Conservation (phyloP, 2,888 invertebrate genomes). For the Leptinotarsa juncta region DNA sequence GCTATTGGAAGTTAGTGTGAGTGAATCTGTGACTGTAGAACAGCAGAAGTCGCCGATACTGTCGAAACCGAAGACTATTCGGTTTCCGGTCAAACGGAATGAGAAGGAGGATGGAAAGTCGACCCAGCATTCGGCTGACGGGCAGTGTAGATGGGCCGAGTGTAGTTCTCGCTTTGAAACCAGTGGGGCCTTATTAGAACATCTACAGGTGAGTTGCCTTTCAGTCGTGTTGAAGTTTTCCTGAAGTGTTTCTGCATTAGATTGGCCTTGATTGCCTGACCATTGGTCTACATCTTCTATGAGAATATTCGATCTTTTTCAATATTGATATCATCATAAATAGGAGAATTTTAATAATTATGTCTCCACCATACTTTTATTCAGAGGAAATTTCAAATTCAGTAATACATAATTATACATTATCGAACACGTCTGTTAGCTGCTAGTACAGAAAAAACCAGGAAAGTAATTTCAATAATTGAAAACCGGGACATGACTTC, state of each 20-base stretch:
- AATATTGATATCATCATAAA: too few species aligned
- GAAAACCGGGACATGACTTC: too few species aligned
- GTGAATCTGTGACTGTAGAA: slow-evolving; percentile 54
- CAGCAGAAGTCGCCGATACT: slow-evolving; percentile 79
- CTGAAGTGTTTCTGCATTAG: background rate
- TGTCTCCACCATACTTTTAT: too few species aligned
- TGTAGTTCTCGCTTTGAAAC: slow-evolving; percentile 84
- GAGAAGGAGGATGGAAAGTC: slow-evolving; percentile 58
- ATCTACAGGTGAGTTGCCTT: slow-evolving; percentile 78
- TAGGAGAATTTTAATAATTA: too few species aligned
- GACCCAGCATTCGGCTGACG: slow-evolving; percentile 59
- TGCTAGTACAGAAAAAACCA: too few species aligned
- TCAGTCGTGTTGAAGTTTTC: background rate
- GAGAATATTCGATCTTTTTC: too few species aligned
- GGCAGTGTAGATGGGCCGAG: slow-evolving; percentile 83
- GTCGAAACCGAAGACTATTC: slow-evolving; percentile 83
- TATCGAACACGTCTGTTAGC: too few species aligned
- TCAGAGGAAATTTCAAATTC: too few species aligned
- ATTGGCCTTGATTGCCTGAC: too few species aligned
- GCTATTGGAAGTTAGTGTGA: slow-evolving; percentile 59
- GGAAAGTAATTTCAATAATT: too few species aligned
- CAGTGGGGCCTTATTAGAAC: slow-evolving; percentile 85
- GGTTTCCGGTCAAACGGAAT: slow-evolving; percentile 76
- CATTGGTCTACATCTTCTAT: too few species aligned
- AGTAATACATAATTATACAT: too few species aligned